Percentiles rank a stretch among this genome's conserved stretches.
Evolutionary conservation across 2,888 invertebrate species (phyloP).

Genomic region (Himalopsyche anomala): DNA sequence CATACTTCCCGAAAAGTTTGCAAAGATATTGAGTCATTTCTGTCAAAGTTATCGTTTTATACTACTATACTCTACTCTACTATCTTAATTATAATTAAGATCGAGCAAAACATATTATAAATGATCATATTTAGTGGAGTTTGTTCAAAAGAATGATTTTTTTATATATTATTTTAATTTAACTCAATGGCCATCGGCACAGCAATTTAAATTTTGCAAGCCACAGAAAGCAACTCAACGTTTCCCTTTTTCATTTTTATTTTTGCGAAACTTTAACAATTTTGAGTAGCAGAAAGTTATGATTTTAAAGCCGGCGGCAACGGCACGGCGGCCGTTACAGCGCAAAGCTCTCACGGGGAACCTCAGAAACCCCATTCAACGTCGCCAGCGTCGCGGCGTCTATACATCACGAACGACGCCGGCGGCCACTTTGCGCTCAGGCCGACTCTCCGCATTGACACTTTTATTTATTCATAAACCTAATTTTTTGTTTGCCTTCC

Average conservation of each 20-base stretch:
- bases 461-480: constrained; percentile 65
- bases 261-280: constrained; percentile 8
- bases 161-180: too few species aligned
- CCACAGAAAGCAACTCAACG: neutral
- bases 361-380: constrained; percentile 7
- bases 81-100: too few species aligned
- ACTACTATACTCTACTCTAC: too few species aligned
- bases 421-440: constrained; percentile 57
- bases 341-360: constrained; percentile 62
- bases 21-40: too few species aligned
- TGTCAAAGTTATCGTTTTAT: too few species aligned
- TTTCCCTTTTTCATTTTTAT: constrained; percentile 34
- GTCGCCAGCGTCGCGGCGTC: constrained; percentile 1
- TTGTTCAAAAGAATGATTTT: too few species aligned
- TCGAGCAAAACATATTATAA: too few species aligned
- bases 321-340: constrained; percentile 57
- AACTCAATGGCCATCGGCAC: too few species aligned
- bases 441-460: constrained; percentile 55
- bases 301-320: constrained; percentile 44
- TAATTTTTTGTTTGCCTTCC: constrained; percentile 60
- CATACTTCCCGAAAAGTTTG: too few species aligned
- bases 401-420: constrained; percentile 41
- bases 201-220: neutral
- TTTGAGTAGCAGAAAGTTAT: constrained; percentile 5
- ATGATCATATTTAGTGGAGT: too few species aligned